Conservation (phyloP, 2,888 invertebrate genomes). For the Thereva unica region DNA sequence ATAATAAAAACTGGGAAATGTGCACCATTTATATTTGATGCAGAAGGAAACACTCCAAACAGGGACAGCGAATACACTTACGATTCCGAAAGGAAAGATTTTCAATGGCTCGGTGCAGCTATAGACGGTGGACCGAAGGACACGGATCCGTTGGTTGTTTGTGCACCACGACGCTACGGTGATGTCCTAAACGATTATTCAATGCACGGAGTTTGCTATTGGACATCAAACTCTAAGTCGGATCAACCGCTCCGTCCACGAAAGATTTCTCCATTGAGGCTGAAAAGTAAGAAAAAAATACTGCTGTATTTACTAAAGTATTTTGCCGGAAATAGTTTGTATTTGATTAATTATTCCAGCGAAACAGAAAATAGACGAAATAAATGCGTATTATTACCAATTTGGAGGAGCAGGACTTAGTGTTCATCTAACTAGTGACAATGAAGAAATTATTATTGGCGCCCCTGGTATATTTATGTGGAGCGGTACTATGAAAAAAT, state of each 20-base stretch:
- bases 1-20: conserved; percentile 51
- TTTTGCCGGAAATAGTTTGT: neutral
- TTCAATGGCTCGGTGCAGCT: conserved; percentile 61
- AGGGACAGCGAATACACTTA: conserved; percentile 50
- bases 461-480: conserved; percentile 56
- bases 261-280: conserved; percentile 55
- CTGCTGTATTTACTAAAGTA: neutral
- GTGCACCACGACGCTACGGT: conserved; percentile 55
- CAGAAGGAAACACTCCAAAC: conserved; percentile 51
- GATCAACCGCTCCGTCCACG: conserved; percentile 49
- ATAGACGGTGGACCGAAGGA: conserved; percentile 59
- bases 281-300: conserved; percentile 43
- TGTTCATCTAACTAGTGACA: conserved; percentile 55
- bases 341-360: conserved; percentile 47
- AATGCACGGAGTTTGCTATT: conserved; percentile 59
- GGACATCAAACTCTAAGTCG: conserved; percentile 52
- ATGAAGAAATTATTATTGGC: conserved; percentile 56
- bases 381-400: conserved; percentile 51
- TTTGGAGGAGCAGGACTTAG: conserved; percentile 56
- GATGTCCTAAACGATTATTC: conserved; percentile 50
- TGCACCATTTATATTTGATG: conserved; percentile 55
- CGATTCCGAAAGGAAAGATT: conserved; percentile 56
- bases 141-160: conserved; percentile 57
- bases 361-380: conserved; percentile 37
- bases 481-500: conserved; percentile 48